Evolutionary conservation across 2,113 vertebrate genomes (phyloP).

Genomic region (Furnarius figulus): DNA sequence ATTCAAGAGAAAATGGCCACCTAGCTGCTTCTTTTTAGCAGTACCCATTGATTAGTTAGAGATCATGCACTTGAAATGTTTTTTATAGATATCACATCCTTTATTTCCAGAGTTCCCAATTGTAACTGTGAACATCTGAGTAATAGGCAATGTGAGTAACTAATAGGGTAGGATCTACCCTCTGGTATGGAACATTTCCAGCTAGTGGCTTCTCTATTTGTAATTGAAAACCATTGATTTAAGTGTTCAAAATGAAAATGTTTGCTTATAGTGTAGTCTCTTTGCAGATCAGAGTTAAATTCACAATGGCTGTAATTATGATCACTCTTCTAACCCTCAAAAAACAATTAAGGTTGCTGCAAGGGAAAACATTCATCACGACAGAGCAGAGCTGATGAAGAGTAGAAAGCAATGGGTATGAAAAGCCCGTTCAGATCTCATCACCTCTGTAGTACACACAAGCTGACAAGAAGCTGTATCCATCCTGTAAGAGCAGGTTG

Average conservation of each 20-base stretch:
- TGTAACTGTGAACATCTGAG: too few species aligned
- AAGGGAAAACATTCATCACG: conserved; percentile 3
- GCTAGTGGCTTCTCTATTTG: not conserved
- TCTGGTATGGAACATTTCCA: not conserved
- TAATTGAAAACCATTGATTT: conserved; percentile 23
- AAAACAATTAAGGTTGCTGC: conserved; percentile 37
- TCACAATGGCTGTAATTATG: not conserved
- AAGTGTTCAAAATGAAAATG: not conserved
- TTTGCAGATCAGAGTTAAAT: not conserved
- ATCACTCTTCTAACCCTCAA: not conserved
- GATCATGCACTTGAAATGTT: not conserved
- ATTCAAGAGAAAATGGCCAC: not conserved
- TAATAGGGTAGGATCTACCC: not conserved
- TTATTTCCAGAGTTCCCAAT: not conserved
- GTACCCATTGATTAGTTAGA: not conserved
- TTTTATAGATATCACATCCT: not conserved
- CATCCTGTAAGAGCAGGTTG: not conserved
- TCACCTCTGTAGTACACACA: not conserved
- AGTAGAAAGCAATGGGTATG: not conserved
- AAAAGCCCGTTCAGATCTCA: not conserved
- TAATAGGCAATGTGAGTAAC: not conserved
- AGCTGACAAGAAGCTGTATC: not conserved
- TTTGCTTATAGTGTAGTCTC: not conserved
- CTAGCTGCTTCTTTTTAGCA: not conserved
- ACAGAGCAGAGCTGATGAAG: not conserved